Percentiles rank a stretch among this genome's conserved stretches.
These are phyloP conservation scores for Pluvianellus socialis DNA, from an alignment of 2,113 vertebrate genomes.

Conservation along the genomic window DNA sequence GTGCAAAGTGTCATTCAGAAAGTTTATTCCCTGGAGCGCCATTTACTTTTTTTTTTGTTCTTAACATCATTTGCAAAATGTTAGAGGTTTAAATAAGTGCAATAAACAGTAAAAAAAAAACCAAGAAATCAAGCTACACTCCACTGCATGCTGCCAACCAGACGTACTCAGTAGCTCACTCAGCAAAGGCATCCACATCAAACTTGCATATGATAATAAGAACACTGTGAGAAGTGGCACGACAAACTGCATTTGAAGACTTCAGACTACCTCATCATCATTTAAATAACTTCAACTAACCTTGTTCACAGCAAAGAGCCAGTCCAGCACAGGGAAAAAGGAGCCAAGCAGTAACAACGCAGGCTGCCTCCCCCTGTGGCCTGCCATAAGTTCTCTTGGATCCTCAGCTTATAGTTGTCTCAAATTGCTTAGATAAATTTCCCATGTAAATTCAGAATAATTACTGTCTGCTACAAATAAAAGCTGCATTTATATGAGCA, in stretches of 20 bases:
- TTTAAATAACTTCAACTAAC: neutral
- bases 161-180: neutral
- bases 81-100: neutral
- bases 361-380: neutral
- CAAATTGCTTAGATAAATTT: slow-evolving; percentile 3
- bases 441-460: slow-evolving; percentile 34
- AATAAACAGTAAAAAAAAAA: neutral
- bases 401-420: neutral
- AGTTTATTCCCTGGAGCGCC: neutral
- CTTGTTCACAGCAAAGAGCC: neutral
- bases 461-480: neutral
- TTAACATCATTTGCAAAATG: neutral
- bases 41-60: neutral
- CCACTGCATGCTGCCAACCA: neutral
- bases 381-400: neutral
- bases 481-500: neutral
- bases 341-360: neutral
- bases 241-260: neutral
- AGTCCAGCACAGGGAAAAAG: neutral
- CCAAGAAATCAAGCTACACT: neutral
- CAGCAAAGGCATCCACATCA: neutral
- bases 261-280: neutral
- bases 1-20: neutral
- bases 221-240: neutral
- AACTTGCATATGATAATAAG: neutral